phyloP scores from a whole-genome alignment of 2,888 invertebrate genomes.

The Leucoma salicis region DNA sequence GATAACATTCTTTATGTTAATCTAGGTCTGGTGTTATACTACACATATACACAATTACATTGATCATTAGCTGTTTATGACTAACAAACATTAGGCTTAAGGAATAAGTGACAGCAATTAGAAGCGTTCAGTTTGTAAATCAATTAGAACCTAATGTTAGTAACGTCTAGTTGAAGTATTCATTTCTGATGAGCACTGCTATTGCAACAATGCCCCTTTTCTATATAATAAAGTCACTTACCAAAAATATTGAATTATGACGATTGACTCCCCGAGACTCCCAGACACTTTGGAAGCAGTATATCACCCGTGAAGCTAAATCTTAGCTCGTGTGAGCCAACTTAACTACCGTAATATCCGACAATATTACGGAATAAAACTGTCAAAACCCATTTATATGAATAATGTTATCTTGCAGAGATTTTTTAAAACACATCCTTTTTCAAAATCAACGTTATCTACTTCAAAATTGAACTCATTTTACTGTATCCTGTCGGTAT shows the following conservation, averaged over 20 bases:
- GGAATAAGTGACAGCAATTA: no score
- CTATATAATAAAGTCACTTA: neutral
- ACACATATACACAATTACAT: no score
- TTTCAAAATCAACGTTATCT: conserved; percentile 5
- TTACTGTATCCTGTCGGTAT: conserved; percentile 3
- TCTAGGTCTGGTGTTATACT: no score
- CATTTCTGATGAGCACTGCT: no score
- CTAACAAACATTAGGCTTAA: no score
- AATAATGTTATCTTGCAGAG: conserved; percentile 52
- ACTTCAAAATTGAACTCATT: conserved; percentile 8
- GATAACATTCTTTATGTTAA: no score
- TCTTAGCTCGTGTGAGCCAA: conserved; percentile 1
- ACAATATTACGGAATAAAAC: conserved; percentile 66
- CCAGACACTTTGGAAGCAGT: neutral
- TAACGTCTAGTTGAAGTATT: no score
- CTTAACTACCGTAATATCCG: conserved; percentile 34
- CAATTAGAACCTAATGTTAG: no score
- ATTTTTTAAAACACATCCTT: conserved; percentile 15
- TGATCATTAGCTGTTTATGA: no score
- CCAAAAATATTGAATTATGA: neutral
- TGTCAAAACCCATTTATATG: conserved; percentile 72
- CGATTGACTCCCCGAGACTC: conserved; percentile 1
- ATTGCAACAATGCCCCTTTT: no score
- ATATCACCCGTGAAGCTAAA: neutral
- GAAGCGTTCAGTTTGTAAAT: no score